Conservation (phyloP, 2,888 invertebrate genomes). For the Podotricha telesiphe region DNA sequence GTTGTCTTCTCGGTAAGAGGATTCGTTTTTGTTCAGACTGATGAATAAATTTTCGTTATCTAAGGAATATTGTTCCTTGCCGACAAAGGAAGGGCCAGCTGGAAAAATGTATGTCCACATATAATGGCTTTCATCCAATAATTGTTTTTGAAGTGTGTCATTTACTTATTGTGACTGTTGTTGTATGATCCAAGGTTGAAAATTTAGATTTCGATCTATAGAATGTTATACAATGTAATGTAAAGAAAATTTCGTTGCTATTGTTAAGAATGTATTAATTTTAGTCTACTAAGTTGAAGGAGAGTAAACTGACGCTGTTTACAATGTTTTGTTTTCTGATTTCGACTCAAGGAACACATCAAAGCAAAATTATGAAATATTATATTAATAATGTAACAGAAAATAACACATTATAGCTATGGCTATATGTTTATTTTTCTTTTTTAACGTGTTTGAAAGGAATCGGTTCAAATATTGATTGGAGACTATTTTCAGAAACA, state of each 20-base stretch:
- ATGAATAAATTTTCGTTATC: slow-evolving; percentile 68
- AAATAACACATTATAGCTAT: not conserved
- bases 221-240: not conserved
- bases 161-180: slow-evolving; percentile 19
- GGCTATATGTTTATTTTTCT: too few species aligned
- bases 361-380: not conserved
- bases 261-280: too few species aligned
- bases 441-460: too few species aligned
- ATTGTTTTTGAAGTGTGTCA: slow-evolving; percentile 40
- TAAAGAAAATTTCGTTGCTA: not conserved
- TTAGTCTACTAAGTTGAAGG: too few species aligned
- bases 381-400: not conserved
- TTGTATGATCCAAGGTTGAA: slow-evolving; percentile 13
- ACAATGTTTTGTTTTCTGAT: too few species aligned
- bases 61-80: slow-evolving; percentile 54
- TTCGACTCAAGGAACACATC: not conserved
- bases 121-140: slow-evolving; percentile 33
- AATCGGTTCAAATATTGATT: slow-evolving; percentile 30
- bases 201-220: not conserved
- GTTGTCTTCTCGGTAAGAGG: slow-evolving; percentile 65
- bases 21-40: slow-evolving; percentile 65
- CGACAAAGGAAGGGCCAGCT: slow-evolving; percentile 48
- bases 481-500: slow-evolving; percentile 32
- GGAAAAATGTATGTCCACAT: slow-evolving; percentile 36
- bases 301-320: too few species aligned